phyloP scores from a whole-genome alignment of 1,140 invertebrate species.

The Pentalonia nigronervosa region DNA sequence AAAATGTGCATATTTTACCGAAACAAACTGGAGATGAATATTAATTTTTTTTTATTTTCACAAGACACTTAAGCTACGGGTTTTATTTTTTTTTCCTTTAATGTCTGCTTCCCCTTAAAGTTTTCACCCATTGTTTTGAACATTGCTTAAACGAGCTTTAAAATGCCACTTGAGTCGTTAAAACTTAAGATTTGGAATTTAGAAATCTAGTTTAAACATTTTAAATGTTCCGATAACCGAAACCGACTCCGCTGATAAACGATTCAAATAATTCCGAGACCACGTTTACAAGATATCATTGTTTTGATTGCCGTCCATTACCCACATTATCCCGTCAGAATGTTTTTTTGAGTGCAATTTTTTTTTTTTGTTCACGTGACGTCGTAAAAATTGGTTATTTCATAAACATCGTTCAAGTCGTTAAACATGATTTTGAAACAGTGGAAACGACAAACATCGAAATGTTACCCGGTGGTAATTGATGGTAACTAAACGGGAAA shows the following conservation, averaged over 20 bases:
- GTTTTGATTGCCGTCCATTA: neutral
- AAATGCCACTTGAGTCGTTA: neutral
- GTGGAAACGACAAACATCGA: neutral
- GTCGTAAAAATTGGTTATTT: neutral
- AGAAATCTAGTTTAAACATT: neutral
- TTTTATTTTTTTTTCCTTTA: neutral
- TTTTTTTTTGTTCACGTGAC: neutral
- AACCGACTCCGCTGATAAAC: neutral
- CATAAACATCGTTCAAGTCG: neutral
- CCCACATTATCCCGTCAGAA: neutral
- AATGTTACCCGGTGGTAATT: neutral
- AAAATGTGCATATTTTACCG: neutral
- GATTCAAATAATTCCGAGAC: neutral
- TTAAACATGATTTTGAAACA: neutral
- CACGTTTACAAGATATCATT: neutral
- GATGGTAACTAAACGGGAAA: neutral
- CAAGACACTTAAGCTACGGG: neutral
- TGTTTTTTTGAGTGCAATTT: neutral
- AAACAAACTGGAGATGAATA: neutral
- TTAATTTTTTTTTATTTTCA: neutral
- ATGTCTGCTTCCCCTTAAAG: neutral
- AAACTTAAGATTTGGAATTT: neutral
- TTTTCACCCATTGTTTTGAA: neutral
- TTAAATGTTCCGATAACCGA: neutral
- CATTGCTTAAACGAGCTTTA: rapidly evolving